These are phyloP conservation scores for Pocillopora verrucosa DNA, from an alignment of 64 coral and sea anemone species.

Conservation along the genomic window DNA sequence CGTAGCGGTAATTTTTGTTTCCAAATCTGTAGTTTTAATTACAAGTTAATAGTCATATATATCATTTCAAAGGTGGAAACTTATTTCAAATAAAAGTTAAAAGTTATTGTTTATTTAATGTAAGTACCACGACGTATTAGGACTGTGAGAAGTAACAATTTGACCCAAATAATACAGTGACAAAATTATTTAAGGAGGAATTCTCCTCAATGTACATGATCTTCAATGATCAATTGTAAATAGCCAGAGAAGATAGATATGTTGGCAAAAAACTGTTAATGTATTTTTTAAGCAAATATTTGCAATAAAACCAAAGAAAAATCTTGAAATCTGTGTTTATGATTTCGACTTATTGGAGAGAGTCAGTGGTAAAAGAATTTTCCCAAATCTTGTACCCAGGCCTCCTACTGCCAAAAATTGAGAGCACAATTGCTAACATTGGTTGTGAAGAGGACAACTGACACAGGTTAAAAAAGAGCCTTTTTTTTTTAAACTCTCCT, in stretches of 20 bases:
- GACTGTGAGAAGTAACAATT: background rate
- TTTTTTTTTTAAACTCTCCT: no score
- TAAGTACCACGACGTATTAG: background rate
- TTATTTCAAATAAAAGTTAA: constrained; percentile 24
- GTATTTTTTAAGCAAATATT: constrained; percentile 15
- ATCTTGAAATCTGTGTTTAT: background rate
- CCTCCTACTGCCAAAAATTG: no score
- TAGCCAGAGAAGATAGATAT: constrained; percentile 31
- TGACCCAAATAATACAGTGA: background rate
- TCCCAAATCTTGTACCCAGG: no score
- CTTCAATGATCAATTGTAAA: constrained; percentile 26
- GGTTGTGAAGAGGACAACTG: no score
- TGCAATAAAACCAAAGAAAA: constrained; percentile 31
- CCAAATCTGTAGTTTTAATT: background rate
- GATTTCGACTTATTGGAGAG: no score
- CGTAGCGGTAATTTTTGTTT: background rate
- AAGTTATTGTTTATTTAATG: background rate
- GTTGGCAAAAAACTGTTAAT: constrained; percentile 36
- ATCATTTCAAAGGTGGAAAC: background rate
- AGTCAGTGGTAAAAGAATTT: no score
- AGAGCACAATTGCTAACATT: no score
- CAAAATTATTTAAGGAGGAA: constrained; percentile 24
- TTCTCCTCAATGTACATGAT: constrained; percentile 14
- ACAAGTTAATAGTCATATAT: background rate
- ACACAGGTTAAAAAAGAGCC: no score